Base-by-base conservation (phyloP, 2,797 vertebrate species). In the Catamblyrhynchus diadema region DNA sequence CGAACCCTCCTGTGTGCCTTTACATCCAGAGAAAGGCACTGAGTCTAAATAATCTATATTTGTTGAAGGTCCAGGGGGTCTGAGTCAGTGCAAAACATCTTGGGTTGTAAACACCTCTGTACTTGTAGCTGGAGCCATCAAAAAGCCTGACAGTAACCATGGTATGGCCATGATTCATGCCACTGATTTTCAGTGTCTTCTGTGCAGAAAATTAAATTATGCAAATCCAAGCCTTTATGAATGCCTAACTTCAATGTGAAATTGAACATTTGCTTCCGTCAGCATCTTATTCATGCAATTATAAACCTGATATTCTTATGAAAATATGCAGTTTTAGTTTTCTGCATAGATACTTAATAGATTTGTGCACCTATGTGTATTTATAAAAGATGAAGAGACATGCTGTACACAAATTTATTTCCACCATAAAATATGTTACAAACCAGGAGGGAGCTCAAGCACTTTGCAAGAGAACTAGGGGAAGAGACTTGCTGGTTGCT, bases 151-250 rank as follows among this genome's bases (percentile, higher is more conserved):
- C 84, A 94, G 97, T 96, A 96, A 94, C 93, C 97, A 94, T 80
- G 96, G 98, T 97, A 96, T 96, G 97, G 97, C 97, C 98, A 98
- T 98, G 98, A 99, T 99, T 98, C 98, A 98, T 97, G 97, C 97
- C 98, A 98, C 98, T 98, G 98, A 99, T 99, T 98, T 97, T 98
- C 98, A 98, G 98, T 98, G 98, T 97, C 97, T 98, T 98, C 98
- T 97, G 95, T 98, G 98, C 97, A 98, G 97, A 98, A 98, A 98
- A 99, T 99, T 98, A 98, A 99, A 99, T 99, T 99, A 99, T 98
- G 98, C 97, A 98, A 98, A 97, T 97, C 96, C 94, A 97, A 96
- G 96, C 81, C 97, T 98, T 98, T 96, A 96, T 86, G 39, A 97
- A 97, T 96, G 90, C 94, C 97, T 96, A 96, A 95, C 95, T 97